Evolutionary conservation across 2,113 vertebrate genomes (phyloP), one percentile per base, ranked within the genome.

Genomic region (Euleptes europaea): DNA sequence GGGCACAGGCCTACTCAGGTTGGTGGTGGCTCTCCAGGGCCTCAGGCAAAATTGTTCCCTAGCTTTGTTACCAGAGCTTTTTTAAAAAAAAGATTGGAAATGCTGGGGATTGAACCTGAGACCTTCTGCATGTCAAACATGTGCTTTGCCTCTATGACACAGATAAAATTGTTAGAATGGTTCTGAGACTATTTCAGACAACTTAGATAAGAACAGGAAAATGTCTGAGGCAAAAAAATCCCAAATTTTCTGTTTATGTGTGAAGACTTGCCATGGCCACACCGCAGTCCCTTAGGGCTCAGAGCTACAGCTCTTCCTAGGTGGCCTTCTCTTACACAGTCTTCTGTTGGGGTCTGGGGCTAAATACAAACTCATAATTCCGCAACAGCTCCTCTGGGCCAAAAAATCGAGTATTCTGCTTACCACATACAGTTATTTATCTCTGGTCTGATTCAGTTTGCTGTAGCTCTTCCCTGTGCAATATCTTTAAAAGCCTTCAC

Each of bases 371-470:
- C 66, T 77, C 83, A 40, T 77, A 28, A 69, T 69, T 33, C 38
- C 26, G 28, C 60, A 51, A 74, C 26, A 54, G 63, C 38, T 54
- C 42, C 17, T n/a, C 28, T 63, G 49, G 74, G 49, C 35, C 28
- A 78, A 57, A n/a, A 70, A 69, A 71, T 42, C n/a, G 19, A 33
- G 78, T 2, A 42, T 60, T 85, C 66, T 35, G 31, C 35, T 49
- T 71, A 51, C 75, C 51, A 78, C 28, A 54, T 35, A 70, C 78
- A 71, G 8, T 84, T 51, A 5, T 70, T 89, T 70, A 90, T 72
- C 73, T 72, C 23, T 80, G 28, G 21, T 87, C 88, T 86, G 44
- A 60, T 70, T 91, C 1, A 2, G 40, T 87, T 70, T 60, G 14
- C 83, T 88, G 0, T 0, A 74, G 60, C 19, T 69, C 84, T 87